These are phyloP conservation scores for Hydrolagus affinis DNA, from an alignment of 2,113 vertebrate genomes.

Conservation along the genomic window DNA sequence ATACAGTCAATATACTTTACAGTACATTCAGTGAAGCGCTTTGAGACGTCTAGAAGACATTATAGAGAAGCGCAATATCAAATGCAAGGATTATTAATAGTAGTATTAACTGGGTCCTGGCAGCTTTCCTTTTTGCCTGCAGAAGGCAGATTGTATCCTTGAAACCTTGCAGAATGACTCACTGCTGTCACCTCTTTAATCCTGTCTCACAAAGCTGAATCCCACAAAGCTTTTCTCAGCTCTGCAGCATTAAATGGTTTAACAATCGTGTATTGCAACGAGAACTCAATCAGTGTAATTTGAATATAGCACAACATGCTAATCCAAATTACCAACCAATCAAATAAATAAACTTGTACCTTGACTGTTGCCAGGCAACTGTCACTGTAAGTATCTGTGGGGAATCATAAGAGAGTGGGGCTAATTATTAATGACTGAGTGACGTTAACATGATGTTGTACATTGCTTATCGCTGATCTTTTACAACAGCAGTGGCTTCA, in stretches of 20 bases:
- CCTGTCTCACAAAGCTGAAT: not conserved
- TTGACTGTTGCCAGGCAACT: slow-evolving; percentile 36
- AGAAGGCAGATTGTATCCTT: not conserved
- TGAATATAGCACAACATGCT: not conserved
- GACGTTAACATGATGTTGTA: slow-evolving; percentile 4
- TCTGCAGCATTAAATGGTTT: not conserved
- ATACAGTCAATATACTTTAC: too few relatives aligned
- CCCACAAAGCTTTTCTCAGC: not conserved
- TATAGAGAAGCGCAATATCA: too few relatives aligned
- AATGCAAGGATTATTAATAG: too few relatives aligned
- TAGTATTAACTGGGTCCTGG: not conserved
- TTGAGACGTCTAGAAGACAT: too few relatives aligned
- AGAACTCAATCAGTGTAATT: too few relatives aligned
- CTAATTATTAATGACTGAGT: not conserved
- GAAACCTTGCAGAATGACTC: not conserved
- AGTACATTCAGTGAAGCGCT: too few relatives aligned
- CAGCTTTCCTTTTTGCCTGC: not conserved
- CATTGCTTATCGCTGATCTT: not conserved
- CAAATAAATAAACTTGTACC: not conserved
- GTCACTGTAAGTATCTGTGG: slow-evolving; percentile 32
- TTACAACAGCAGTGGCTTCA: too few relatives aligned
- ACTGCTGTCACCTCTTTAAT: not conserved
- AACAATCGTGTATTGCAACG: not conserved
- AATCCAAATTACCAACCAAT: not conserved
- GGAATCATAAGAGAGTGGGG: not conserved